These are phyloP conservation scores for Muraenolepis orangiensis DNA, from an alignment of 2,797 vertebrate species.

Conservation along the genomic window DNA sequence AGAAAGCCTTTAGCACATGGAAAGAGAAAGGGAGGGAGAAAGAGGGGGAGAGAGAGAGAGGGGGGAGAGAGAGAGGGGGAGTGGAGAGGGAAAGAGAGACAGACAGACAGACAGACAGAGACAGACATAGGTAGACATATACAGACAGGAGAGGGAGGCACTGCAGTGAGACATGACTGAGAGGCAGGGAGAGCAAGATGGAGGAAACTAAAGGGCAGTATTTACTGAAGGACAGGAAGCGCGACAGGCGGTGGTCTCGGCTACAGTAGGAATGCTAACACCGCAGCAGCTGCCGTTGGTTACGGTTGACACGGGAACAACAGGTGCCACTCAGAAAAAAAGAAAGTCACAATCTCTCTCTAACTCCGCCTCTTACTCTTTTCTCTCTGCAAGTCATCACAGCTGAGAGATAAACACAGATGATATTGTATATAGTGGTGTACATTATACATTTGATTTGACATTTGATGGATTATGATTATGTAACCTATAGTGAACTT, in stretches of 20 bases:
- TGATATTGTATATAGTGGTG: too few species aligned
- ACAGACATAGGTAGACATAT: too few species aligned
- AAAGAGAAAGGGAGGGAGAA: not conserved
- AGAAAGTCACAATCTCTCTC: not conserved
- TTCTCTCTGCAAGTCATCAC: not conserved
- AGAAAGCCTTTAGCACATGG: not conserved
- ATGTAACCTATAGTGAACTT: not conserved
- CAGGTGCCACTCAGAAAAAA: conserved; percentile 34
- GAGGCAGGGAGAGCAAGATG: too few species aligned
- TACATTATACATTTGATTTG: too few species aligned
- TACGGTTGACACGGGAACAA: conserved; percentile 25
- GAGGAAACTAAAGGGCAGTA: not conserved
- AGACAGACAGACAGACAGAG: too few species aligned
- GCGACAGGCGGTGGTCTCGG: conserved; percentile 13
- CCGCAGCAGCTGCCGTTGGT: conserved; percentile 44
- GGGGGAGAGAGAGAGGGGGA: not conserved
- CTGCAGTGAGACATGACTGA: too few species aligned
- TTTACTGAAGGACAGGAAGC: conserved; percentile 7
- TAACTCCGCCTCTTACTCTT: not conserved
- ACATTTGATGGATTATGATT: too few species aligned
- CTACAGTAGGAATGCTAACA: conserved; percentile 28
- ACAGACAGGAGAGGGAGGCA: too few species aligned
- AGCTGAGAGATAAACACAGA: too few species aligned
- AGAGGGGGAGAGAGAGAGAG: conserved; percentile 1
- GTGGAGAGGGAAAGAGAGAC: too few species aligned